Conservation (phyloP, 1,140 invertebrate species). For the Ptiloglossa arizonensis region DNA sequence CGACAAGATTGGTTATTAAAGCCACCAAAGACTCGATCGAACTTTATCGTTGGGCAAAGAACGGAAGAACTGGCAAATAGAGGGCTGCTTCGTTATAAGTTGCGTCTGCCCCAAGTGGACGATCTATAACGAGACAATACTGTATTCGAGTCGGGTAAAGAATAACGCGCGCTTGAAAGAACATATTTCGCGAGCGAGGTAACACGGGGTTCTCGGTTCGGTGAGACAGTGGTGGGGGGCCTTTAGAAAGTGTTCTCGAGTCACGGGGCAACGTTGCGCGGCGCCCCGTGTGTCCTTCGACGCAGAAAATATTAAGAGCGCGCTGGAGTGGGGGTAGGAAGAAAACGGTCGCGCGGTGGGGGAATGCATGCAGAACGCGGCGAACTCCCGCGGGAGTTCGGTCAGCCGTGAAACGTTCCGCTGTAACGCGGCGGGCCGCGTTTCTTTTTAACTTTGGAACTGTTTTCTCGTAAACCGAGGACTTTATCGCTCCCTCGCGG, state of each 20-base stretch:
- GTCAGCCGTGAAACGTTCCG: slow-evolving; percentile 26
- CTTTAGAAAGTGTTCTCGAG: not conserved
- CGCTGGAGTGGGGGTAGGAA: too few species aligned
- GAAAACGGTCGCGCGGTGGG: not conserved
- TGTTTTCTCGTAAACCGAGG: slow-evolving; percentile 62
- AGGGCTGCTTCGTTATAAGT: too few species aligned
- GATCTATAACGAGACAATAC: too few species aligned
- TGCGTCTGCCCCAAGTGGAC: too few species aligned
- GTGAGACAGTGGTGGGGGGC: too few species aligned
- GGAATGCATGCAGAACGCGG: slow-evolving; percentile 16
- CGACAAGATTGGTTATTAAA: too few species aligned
- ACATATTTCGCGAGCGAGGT: not conserved
- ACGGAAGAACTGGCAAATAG: too few species aligned
- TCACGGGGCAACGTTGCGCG: not conserved
- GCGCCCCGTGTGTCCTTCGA: too few species aligned
- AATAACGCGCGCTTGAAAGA: not conserved
- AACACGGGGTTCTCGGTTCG: too few species aligned
- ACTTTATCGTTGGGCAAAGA: too few species aligned
- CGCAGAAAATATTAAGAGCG: slow-evolving; percentile 14
- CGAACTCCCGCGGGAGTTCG: slow-evolving; percentile 18
- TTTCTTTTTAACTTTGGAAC: slow-evolving; percentile 51
- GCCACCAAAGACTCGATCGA: too few species aligned
- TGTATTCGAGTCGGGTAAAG: too few species aligned
- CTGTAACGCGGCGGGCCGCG: slow-evolving; percentile 2
- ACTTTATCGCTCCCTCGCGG: slow-evolving; percentile 53